Evolutionary conservation across 2,888 invertebrate species (phyloP).

Genomic region (Ditula angustiorana): DNA sequence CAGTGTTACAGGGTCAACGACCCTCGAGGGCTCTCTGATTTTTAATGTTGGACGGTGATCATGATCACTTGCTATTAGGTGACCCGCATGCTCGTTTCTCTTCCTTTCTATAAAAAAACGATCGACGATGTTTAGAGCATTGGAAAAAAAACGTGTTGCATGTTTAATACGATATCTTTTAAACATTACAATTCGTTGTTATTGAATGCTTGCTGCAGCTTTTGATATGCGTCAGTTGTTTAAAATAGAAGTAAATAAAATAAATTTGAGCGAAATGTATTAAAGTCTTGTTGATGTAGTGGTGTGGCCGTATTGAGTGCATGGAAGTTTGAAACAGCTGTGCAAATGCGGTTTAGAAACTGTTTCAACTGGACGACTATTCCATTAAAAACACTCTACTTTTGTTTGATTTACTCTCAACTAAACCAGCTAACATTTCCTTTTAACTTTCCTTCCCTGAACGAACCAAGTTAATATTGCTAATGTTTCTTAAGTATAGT

Average conservation of each 20-base stretch:
- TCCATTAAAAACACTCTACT: neutral
- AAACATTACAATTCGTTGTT: no score
- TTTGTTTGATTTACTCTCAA: neutral
- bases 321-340: constrained; percentile 20
- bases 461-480: no score
- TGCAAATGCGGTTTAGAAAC: constrained; percentile 27
- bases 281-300: neutral
- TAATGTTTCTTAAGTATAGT: no score
- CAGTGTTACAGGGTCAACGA: no score
- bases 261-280: neutral
- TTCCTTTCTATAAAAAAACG: no score
- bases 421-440: neutral
- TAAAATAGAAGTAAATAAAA: neutral
- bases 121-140: no score
- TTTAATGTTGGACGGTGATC: no score
- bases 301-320: neutral
- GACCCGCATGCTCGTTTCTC: no score
- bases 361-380: neutral
- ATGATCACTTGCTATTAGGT: no score
- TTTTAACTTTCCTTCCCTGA: neutral
- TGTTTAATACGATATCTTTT: no score
- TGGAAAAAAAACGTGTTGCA: no score
- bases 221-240: neutral
- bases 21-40: no score
- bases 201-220: neutral